Evolutionary conservation across 2,888 invertebrate genomes (phyloP), one percentile per base, ranked within the genome.

Genomic region (Stenchaetothrips biformis): DNA sequence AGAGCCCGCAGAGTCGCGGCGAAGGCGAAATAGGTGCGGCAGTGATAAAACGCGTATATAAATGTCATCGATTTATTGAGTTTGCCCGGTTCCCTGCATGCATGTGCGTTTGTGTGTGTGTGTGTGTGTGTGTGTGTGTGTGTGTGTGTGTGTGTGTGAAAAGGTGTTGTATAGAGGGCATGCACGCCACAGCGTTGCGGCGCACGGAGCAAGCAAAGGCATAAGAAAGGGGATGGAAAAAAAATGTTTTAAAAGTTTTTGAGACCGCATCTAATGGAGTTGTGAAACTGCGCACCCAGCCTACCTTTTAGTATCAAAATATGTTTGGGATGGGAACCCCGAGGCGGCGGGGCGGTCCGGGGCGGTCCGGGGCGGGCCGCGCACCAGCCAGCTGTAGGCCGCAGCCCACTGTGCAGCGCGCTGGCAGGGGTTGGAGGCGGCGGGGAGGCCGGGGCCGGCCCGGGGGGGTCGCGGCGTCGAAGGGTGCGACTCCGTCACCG

Each of bases 221-320:
- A n/a, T n/a, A 7, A 53, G 53, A 53, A 16, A 53, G 53, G 6
- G 2, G 53, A 53, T n/a, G n/a, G 6, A 74, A 74, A 74, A 74
- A 74, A 74, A 74, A 74, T 74, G 25, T 74, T 74, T 74, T 74
- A 25, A 74, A 74, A 74, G 21, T 74, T 74, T 74, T 74, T 25
- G 67, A 74, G 67, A 74, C 67, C 67, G 25, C 67, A 25, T 74
- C 67, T 74, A 74, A 74, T 74, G 67, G 67, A 74, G 67, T 74
- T 74, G 67, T 74, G 67, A 74, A 74, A 74, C 67, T 74, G 67
- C 67, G 67, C 67, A 74, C 67, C 37, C 67, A 74, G 67, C 67
- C 67, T 74, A 74, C 67, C 67, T 74, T 74, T 74, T 74, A 74
- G 67, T 74, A 74, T 74, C 67, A 74, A 74, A 74, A 74, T 74